Conservation (phyloP, 2,797 vertebrate species). For the Neomorphus geoffroyi region DNA sequence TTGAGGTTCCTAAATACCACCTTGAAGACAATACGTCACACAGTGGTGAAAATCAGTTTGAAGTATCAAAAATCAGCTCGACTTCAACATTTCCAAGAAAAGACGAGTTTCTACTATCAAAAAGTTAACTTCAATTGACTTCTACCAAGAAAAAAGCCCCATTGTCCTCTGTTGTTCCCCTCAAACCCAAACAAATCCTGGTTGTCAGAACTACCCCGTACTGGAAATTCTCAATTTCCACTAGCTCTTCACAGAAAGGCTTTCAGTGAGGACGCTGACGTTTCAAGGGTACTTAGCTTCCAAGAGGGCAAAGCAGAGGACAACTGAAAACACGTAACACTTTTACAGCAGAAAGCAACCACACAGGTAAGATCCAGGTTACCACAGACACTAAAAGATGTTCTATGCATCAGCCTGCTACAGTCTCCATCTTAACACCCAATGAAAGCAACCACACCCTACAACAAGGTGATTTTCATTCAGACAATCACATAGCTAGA, state of each 20-base stretch:
- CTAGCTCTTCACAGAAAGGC: background rate
- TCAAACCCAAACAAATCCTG: background rate
- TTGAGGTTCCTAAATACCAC: background rate
- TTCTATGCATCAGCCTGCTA: background rate
- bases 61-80: background rate
- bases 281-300: background rate
- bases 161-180: background rate
- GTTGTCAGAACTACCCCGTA: background rate
- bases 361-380: background rate
- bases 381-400: background rate
- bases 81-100: background rate
- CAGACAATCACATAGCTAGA: background rate
- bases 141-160: background rate
- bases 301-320: background rate
- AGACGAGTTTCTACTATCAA: background rate
- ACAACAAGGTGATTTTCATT: background rate
- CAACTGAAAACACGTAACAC: background rate
- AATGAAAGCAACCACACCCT: background rate
- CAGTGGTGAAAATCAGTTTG: background rate
- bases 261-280: background rate
- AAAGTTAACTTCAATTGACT: background rate
- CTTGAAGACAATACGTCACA: background rate
- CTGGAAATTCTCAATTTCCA: background rate
- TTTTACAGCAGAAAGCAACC: background rate
- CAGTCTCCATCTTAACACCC: background rate